Conservation (phyloP, 2,888 invertebrate genomes). For the Brenthis hecate region DNA sequence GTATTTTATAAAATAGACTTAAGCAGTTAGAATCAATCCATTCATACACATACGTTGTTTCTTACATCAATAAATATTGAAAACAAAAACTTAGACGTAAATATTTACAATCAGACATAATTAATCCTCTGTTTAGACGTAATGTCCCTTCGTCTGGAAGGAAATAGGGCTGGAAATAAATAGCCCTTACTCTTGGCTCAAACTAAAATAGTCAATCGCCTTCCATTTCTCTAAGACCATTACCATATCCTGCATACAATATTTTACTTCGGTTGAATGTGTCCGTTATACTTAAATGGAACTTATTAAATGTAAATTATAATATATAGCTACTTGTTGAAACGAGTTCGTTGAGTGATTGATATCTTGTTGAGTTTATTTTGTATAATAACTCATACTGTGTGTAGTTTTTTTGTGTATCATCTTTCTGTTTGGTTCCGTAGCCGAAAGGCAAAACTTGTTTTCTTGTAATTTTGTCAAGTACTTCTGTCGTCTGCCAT, state of each 20-base stretch:
- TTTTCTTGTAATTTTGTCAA: too few relatives aligned
- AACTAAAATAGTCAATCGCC: constrained; percentile 76
- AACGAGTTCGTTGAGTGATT: constrained; percentile 6
- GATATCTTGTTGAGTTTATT: constrained; percentile 1
- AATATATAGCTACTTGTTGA: constrained; percentile 17
- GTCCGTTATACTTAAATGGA: constrained; percentile 51
- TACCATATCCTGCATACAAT: constrained; percentile 77
- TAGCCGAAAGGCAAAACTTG: too few relatives aligned
- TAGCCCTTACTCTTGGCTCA: constrained; percentile 72
- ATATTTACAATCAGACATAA: constrained; percentile 28
- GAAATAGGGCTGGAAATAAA: constrained; percentile 79
- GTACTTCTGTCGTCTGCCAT: too few relatives aligned
- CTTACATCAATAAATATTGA: constrained; percentile 11
- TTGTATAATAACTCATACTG: too few relatives aligned
- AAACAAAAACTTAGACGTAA: constrained; percentile 20
- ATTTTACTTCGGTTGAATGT: constrained; percentile 57
- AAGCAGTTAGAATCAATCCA: too few relatives aligned
- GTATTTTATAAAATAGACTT: too few relatives aligned
- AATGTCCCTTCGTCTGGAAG: constrained; percentile 56
- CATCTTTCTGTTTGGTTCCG: too few relatives aligned
- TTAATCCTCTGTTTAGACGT: constrained; percentile 37
- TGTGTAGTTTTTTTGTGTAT: too few relatives aligned
- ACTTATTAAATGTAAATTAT: constrained; percentile 30
- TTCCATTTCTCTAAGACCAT: constrained; percentile 73
- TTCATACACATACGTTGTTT: neutral